phyloP scores from a whole-genome alignment of 1,140 invertebrate species.

The Andrena cerasifolii region DNA sequence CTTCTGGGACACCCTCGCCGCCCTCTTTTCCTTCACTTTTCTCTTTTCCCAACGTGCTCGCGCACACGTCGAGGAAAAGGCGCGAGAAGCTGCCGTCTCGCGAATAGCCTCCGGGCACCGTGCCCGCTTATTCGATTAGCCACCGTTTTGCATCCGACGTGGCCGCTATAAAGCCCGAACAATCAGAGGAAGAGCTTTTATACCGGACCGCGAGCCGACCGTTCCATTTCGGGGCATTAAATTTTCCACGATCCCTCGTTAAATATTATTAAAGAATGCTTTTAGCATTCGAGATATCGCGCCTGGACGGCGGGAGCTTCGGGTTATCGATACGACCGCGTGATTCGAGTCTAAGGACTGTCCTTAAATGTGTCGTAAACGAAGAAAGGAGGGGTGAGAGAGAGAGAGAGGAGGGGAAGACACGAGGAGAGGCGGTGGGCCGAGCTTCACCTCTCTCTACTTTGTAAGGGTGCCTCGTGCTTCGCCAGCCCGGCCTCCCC shows the following conservation, averaged over 20 bases:
- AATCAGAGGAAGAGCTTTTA: too few relatives aligned
- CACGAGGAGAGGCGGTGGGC: not conserved
- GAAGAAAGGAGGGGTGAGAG: conserved; percentile 24
- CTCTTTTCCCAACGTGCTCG: not conserved
- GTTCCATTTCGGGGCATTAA: not conserved
- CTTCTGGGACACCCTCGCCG: conserved; percentile 62
- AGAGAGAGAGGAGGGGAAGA: not conserved
- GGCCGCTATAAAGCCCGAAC: not conserved
- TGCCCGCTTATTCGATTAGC: not conserved
- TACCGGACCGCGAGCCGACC: too few relatives aligned
- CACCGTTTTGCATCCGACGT: not conserved
- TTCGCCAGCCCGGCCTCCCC: conserved; percentile 36
- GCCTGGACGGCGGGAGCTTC: conserved; percentile 36
- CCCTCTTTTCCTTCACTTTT: conserved; percentile 21
- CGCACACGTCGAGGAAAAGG: not conserved
- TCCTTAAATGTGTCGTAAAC: conserved; percentile 71
- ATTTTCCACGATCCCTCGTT: conserved; percentile 12
- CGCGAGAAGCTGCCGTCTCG: conserved; percentile 17
- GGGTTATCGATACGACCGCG: conserved; percentile 52
- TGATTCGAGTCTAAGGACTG: conserved; percentile 46
- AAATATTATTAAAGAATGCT: conserved; percentile 65
- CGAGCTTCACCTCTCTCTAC: conserved; percentile 48
- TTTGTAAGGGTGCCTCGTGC: conserved; percentile 75
- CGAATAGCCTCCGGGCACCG: not conserved
- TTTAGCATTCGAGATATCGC: conserved; percentile 60